Evolutionary conservation across 2,888 invertebrate species (phyloP).

Genomic region (Mylabris sibirica): DNA sequence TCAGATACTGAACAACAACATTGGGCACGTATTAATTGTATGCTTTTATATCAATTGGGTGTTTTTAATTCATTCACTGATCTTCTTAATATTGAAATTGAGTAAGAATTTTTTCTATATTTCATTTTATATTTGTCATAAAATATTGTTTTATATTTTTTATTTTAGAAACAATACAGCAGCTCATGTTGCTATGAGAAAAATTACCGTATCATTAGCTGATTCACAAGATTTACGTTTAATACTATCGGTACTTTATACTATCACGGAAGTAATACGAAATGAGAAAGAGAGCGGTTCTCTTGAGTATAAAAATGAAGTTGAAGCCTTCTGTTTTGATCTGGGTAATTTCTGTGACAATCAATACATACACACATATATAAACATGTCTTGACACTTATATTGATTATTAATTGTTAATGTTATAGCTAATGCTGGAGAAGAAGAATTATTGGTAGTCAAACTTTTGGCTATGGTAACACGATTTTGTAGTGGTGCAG

Average conservation of each 20-base stretch:
- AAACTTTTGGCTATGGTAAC: slow-evolving; percentile 96
- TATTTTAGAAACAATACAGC: slow-evolving; percentile 69
- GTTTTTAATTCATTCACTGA: slow-evolving; percentile 91
- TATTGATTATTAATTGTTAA: slow-evolving; percentile 3
- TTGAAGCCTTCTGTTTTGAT: slow-evolving; percentile 68
- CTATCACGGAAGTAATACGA: slow-evolving; percentile 93
- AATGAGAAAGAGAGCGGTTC: slow-evolving; percentile 67
- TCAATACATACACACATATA: no score
- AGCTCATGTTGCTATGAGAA: slow-evolving; percentile 75
- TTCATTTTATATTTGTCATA: slow-evolving; percentile 9
- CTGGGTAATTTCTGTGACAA: slow-evolving; percentile 59
- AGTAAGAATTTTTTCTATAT: slow-evolving; percentile 63
- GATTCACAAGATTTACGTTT: slow-evolving; percentile 93
- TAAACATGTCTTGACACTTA: background rate
- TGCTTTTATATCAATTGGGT: slow-evolving; percentile 88
- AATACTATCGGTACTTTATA: slow-evolving; percentile 91
- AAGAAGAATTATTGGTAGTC: slow-evolving; percentile 86
- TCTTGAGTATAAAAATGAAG: slow-evolving; percentile 60
- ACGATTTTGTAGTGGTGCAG: slow-evolving; percentile 92
- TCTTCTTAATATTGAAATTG: slow-evolving; percentile 93
- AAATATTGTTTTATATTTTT: slow-evolving; percentile 16
- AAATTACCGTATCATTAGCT: slow-evolving; percentile 81
- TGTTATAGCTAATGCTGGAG: slow-evolving; percentile 63
- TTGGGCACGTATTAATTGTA: slow-evolving; percentile 84
- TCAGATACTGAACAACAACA: slow-evolving; percentile 89